Conservation (phyloP, 2,888 invertebrate genomes). For the Euplagia quadripunctaria region DNA sequence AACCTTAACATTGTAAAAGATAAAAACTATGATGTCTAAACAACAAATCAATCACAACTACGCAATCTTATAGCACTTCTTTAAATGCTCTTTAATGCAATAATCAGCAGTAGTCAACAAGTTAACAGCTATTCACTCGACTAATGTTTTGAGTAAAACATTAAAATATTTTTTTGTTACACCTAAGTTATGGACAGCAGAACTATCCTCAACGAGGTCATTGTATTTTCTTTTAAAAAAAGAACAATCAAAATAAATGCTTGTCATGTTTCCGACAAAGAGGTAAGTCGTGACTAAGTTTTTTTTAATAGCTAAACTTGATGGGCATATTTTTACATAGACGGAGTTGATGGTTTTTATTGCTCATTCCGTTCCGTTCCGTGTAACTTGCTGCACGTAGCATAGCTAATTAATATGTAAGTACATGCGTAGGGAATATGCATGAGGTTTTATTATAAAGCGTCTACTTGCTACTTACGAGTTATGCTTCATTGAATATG, state of each 20-base stretch:
- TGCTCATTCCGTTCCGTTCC: conserved; percentile 1
- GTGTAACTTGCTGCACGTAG: not conserved
- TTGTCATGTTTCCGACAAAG: not conserved
- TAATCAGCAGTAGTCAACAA: not conserved
- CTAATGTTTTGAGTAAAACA: not conserved
- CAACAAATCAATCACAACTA: not conserved
- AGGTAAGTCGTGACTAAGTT: conserved; percentile 34
- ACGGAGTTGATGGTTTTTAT: not conserved
- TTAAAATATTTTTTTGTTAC: not conserved
- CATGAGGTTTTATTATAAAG: not conserved
- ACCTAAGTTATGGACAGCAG: not conserved
- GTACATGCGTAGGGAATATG: not conserved
- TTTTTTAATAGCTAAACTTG: not conserved
- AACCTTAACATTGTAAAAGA: not conserved
- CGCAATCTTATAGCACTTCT: not conserved
- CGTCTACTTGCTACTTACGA: not conserved
- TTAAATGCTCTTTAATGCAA: not conserved
- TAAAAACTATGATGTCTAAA: not conserved
- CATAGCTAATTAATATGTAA: not conserved
- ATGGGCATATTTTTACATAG: not conserved
- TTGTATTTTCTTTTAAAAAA: not conserved
- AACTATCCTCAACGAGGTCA: conserved; percentile 6
- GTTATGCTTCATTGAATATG: conserved; percentile 6
- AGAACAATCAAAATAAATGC: conserved; percentile 5
- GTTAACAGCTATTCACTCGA: not conserved